Base-by-base conservation (phyloP, 2,113 vertebrate genomes). In the Tympanuchus pallidicinctus region DNA sequence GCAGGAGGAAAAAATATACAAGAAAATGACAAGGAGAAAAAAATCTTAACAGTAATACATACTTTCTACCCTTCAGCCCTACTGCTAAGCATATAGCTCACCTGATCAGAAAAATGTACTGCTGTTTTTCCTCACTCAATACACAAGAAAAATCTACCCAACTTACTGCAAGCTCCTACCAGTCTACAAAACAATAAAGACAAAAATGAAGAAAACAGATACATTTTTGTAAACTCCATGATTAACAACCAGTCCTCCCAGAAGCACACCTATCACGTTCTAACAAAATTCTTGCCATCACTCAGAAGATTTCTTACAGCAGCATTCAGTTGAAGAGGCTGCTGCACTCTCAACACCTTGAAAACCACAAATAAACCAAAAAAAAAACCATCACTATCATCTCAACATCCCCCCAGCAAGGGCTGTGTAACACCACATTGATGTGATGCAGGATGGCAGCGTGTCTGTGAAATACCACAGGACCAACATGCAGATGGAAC, bases 351-450 rank as follows among this genome's bases (percentile, higher is more conserved):
- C 8, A 11, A 13, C 28, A 50, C 27, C 38, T 36, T 48, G 4
- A 50, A 57, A 93, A 86, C 17, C 40, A 8, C 36, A 71, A 30
- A 45, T 19, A 40, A 71, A 64, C 25, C 25, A 59, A 21, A 54
- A 19, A 4, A 17, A 11, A 3, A 25, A 8, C 52, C 42, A 43
- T 8, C 1, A 0, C 11, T 28, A 16, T 10, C 25, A 45, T 34
- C 48, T 67, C 80, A 57, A 8, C 20, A 70, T 8, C 61, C 52
- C 63, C 67, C 28, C 24, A n/a, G 30, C 3, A 17, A 79, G 0
- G 1, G 7, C 5, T 24, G 32, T 10, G 47, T 30, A 89, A 84
- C 45, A 12, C 42, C 14, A 25, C 63, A 66, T 12, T 69, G 72
- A 82, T 13, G 6, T 3, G 5, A n/a, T 13, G 60, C 25, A 64